Evolutionary conservation across 2,888 invertebrate species (phyloP), one percentile per base, ranked within the genome.

Genomic region (Catocala fraxini): DNA sequence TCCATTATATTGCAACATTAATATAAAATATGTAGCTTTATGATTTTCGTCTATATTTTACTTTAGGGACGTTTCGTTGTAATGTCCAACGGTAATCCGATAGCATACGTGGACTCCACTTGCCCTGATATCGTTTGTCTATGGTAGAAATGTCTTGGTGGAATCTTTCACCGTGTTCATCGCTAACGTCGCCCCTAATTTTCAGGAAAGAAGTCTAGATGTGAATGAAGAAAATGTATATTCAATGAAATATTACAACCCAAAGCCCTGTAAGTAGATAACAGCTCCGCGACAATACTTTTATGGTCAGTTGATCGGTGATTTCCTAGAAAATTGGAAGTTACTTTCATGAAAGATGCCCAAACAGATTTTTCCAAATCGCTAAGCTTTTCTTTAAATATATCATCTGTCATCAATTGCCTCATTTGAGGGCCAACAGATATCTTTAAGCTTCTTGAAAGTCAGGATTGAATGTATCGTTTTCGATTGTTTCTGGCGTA

Each of bases 71-170:
- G 39, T 39, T 3, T n/a, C n/a, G 11, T 43, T 43, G 0, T 43
- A 43, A 43, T 43, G 43, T 43, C 43, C 43, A 43, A n/a, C 10
- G 6, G 43, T 43, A 43, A 43, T 43, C 43, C 10, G n/a, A 4
- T n/a, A 43, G 3, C 43, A 43, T 43, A 43, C 43, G 2, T 15
- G 15, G 15, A 15, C 15, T 15, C 15, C 15, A 15, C 15, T 15
- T 15, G 15, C 15, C 15, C 15, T 15, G 15, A 15, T 15, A 43
- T 43, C 43, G 43, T 43, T 43, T 43, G 1, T 43, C 43, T 43
- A 43, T 43, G n/a, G 43, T 43, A 43, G n/a, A 43, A 43, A 43
- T 43, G 43, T 43, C 43, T 43, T 43, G n/a, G n/a, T 43, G 43
- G 11, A 11, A n/a, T n/a, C n/a, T n/a, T n/a, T n/a, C n/a, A n/a